A percentile compares a stretch with the other conserved stretches of the same genome.
These are phyloP conservation scores for Wiebesia pumilae DNA, from an alignment of 1,140 invertebrate genomes.

Conservation along the genomic window DNA sequence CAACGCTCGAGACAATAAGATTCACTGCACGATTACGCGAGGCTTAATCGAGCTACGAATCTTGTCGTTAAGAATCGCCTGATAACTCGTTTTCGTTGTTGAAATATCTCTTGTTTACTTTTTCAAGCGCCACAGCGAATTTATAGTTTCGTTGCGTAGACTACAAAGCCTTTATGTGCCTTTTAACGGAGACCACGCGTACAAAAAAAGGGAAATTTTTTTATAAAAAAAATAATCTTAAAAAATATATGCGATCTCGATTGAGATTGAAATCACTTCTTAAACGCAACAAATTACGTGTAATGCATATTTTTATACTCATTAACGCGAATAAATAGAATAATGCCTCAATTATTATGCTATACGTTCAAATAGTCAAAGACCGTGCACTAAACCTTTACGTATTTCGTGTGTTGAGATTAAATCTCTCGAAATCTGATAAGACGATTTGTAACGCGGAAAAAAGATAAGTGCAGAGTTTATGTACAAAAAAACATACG, in stretches of 20 bases:
- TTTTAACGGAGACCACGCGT: background rate
- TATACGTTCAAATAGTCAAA: background rate
- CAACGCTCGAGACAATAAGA: slow-evolving; percentile 8
- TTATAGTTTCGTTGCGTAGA: background rate
- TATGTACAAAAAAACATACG: background rate
- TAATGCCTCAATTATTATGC: background rate
- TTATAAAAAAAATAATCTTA: background rate
- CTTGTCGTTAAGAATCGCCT: background rate
- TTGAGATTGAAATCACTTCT: background rate
- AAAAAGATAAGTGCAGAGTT: background rate
- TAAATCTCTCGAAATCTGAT: background rate
- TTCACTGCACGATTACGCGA: slow-evolving; percentile 16
- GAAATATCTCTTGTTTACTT: background rate
- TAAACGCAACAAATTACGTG: background rate
- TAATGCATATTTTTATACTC: background rate
- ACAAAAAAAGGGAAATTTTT: background rate
- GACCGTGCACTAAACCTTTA: background rate
- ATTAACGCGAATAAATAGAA: background rate
- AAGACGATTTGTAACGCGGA: background rate
- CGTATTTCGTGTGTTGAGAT: background rate
- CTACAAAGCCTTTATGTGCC: too few relatives aligned
- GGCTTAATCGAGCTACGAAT: background rate
- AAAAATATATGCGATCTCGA: background rate
- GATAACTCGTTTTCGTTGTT: slow-evolving; percentile 18
- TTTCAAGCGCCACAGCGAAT: background rate